Evolutionary conservation across 2,797 vertebrate species (phyloP), one percentile per base, ranked within the genome.

Genomic region (Peromyscus nudipes): DNA sequence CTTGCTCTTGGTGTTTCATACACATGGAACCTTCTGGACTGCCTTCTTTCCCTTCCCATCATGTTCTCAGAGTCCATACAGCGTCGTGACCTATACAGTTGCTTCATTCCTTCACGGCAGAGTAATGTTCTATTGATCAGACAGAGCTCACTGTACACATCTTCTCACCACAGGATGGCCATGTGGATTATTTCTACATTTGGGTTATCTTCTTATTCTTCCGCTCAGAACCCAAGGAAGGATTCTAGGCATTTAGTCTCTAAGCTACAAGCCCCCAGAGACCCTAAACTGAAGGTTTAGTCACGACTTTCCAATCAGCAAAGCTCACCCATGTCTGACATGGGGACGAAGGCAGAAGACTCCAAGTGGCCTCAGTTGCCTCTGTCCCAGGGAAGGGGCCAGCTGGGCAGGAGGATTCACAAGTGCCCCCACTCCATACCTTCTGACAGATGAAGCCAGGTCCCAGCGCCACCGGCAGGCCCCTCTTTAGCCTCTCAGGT

Each of bases 1-100:
- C n/a, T 82, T 29, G 6, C 17, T 46, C 46, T n/a, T 46, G 73
- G 69, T 80, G 4, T 40, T 55, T 49, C 25, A 0, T 1, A 7
- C 11, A 11, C 6, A 37, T 0, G 16, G 67, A 64, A 23, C 89
- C 77, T 85, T 60, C 7, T 10, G 57, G 57, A 27, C 81, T 55
- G 29, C 85, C 77, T 86, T 46, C 60, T 27, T 16, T 40, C 71
- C 6, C 27, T 6, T 27, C 6, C 37, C 0, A 3, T 27, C 57
- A 2, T 1, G 29, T 10, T 25, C 46, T n/a, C 0, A 2, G 76
- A 60, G 93, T 7, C 62, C 19, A 10, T 0, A 43, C 49, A 76
- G 1, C 3, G 0, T 0, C 1, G 46, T 0, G 2, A n/a, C 8
- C 0, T 16, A 21, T 0, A 57, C 46, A 55, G 3, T 0, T 52